Evolutionary conservation across 1,140 invertebrate genomes (phyloP), one percentile per base, ranked within the genome.

Genomic region (Brachionus calyciflorus): DNA sequence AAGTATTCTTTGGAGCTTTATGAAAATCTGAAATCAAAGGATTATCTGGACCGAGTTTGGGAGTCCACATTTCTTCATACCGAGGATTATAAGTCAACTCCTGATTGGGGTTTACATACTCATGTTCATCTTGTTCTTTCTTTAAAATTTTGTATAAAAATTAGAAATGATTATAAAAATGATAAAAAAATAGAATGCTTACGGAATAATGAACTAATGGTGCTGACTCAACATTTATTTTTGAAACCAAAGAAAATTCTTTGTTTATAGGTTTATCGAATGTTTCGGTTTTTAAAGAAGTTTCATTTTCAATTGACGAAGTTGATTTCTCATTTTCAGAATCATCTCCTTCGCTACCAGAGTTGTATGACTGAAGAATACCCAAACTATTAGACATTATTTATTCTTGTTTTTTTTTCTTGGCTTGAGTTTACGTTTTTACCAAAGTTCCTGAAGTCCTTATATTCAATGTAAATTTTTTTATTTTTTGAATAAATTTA

Each of bases 61-160:
- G 93, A n/a, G 93, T 91, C 88, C 91, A 98, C 3, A 99, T 85
- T 84, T 98, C 93, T 76, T 98, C 94, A 87, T 89, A 97, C 82
- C 91, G 94, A n/a, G 94, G 92, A 88, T 99, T 99, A 81, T 91
- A 90, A 77, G 86, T 88, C 4, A 99, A 84, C 86, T 96, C 93
- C 55, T 55, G 53, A 10, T 44, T 24, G 19, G 44, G 44, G 12
- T 73, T 28, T 14, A 73, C 40, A 24, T 51, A 73, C 9, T 55
- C 33, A 21, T 49, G 69, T 55, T 73, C 46, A 14, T 73, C 69
- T 49, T 73, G 46, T 53, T 55, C 46, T 51, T 73, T 55, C 55
- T 60, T 12, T 2, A 33, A 30, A 60, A 33, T n/a, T n/a, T n/a
- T n/a, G n/a, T n/a, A n/a, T 17, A 40, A 37, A 37, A 19, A 9